Evolutionary conservation across 1,140 invertebrate species (phyloP).

Genomic region (Cotesia glomerata): DNA sequence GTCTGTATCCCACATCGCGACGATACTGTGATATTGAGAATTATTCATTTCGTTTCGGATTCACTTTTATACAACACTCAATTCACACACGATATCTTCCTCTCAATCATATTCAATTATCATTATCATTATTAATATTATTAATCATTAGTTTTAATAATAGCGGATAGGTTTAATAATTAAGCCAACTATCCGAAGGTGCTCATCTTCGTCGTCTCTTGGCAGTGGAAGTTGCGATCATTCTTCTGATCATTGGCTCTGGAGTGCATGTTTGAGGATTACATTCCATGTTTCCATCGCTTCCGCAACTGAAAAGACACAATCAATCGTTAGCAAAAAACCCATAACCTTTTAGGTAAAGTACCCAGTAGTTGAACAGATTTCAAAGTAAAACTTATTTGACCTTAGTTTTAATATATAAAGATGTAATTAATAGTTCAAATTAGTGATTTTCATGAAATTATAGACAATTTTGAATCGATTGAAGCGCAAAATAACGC

Average conservation of each 20-base stretch:
- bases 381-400: too few relatives aligned
- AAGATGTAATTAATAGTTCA: too few relatives aligned
- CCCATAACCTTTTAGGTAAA: too few relatives aligned
- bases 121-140: too few relatives aligned
- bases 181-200: conserved; percentile 26
- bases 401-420: too few relatives aligned
- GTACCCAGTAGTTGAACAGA: too few relatives aligned
- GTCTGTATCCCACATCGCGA: conserved; percentile 54
- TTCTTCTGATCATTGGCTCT: conserved; percentile 85
- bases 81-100: conserved; percentile 23
- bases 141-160: conserved; percentile 32
- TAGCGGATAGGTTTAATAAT: conserved; percentile 24
- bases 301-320: conserved; percentile 74
- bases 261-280: conserved; percentile 87
- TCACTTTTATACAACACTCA: conserved; percentile 61
- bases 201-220: conserved; percentile 77
- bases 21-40: conserved; percentile 13
- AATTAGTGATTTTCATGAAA: too few relatives aligned
- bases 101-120: conserved; percentile 23
- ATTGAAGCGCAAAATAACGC: too few relatives aligned
- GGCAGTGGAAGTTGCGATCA: conserved; percentile 79
- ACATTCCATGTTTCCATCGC: conserved; percentile 91
- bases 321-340: not conserved
- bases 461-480: too few relatives aligned
- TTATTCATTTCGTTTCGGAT: conserved; percentile 46